phyloP scores from a whole-genome alignment of 92 coral and sea anemone species.

The Siderastrea siderea region DNA sequence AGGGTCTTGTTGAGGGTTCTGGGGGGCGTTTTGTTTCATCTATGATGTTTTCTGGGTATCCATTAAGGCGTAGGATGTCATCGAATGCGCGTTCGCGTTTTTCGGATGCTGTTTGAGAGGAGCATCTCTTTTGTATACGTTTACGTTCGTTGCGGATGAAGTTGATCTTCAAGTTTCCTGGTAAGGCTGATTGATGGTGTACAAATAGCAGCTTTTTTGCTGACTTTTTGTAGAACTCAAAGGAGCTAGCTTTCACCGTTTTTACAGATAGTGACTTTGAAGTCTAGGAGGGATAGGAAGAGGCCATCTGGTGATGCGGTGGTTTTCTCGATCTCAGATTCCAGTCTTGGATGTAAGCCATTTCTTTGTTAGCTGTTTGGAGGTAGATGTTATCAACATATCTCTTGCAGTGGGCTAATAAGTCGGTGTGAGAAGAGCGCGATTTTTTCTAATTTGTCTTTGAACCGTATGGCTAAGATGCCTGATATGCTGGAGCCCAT shows the following conservation, averaged over 20 bases:
- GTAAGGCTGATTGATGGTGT: conserved; percentile 50
- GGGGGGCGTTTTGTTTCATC: neutral
- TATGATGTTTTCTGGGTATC: conserved; percentile 21
- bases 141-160: conserved; percentile 52
- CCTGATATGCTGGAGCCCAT: conserved; percentile 38
- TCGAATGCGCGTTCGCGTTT: conserved; percentile 7
- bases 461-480: conserved; percentile 58
- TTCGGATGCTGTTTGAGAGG: neutral
- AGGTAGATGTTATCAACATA: conserved; percentile 63
- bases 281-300: conserved; percentile 48
- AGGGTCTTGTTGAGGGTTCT: neutral
- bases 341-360: conserved; percentile 30
- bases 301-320: conserved; percentile 23
- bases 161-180: conserved; percentile 14
- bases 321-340: conserved; percentile 63
- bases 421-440: conserved; percentile 31
- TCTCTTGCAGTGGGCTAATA: conserved; percentile 29
- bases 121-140: conserved; percentile 37
- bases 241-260: conserved; percentile 37
- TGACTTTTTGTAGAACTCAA: conserved; percentile 60
- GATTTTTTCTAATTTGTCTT: conserved; percentile 54
- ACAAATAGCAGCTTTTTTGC: conserved; percentile 64
- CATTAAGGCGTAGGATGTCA: conserved; percentile 31
- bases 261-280: conserved; percentile 23
- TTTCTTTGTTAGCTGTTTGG: conserved; percentile 31